These are phyloP conservation scores for Formica selysi DNA, from an alignment of 1,140 invertebrate species.

Conservation along the genomic window DNA sequence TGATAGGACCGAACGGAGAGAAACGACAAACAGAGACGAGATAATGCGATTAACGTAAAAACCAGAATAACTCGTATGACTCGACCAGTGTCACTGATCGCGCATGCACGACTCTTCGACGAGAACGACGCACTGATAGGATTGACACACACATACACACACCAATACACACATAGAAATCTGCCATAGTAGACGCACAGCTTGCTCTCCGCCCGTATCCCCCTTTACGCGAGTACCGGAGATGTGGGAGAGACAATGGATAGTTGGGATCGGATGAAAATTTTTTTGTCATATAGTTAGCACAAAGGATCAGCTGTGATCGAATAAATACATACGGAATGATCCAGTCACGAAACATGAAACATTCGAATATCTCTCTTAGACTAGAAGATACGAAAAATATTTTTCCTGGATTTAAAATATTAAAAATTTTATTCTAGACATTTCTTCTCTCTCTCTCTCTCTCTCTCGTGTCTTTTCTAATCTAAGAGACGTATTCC, in stretches of 20 bases:
- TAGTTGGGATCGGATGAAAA: slow-evolving; percentile 16
- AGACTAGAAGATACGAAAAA: slow-evolving; percentile 6
- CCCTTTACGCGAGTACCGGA: slow-evolving; percentile 31
- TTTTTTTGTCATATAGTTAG: not conserved
- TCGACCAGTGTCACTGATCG: slow-evolving; percentile 59
- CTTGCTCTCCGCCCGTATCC: slow-evolving; percentile 42
- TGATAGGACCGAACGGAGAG: slow-evolving; percentile 53
- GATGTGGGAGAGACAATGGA: slow-evolving; percentile 13
- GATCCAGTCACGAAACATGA: not conserved
- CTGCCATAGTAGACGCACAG: slow-evolving; percentile 45
- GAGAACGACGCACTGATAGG: slow-evolving; percentile 61
- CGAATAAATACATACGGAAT: not conserved
- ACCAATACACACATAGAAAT: slow-evolving; percentile 31
- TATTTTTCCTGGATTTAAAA: not conserved
- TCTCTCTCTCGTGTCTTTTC: not conserved
- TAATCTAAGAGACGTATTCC: not conserved
- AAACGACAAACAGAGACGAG: slow-evolving; percentile 52
- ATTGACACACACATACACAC: slow-evolving; percentile 12
- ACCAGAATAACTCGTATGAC: slow-evolving; percentile 29
- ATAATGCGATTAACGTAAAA: slow-evolving; percentile 13
- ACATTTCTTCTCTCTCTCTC: not conserved
- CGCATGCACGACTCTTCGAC: slow-evolving; percentile 61
- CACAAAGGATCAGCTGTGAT: not conserved
- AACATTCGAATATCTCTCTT: not conserved
- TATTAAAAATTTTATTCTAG: not conserved